Evolutionary conservation across 2,797 vertebrate genomes (phyloP).

Genomic region (Onychomys leucogaster): DNA sequence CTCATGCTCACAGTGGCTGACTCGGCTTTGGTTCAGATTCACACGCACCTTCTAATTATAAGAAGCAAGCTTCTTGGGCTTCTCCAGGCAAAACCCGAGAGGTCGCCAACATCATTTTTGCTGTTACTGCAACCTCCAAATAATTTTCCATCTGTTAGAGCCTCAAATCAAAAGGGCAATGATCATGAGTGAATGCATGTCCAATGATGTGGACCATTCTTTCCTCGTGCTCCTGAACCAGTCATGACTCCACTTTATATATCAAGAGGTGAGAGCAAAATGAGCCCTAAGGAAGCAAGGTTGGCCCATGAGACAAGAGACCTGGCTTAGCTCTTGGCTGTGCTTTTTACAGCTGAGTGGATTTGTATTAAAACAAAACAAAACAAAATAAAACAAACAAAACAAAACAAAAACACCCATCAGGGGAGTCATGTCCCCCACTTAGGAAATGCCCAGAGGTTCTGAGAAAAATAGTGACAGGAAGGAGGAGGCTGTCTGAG

Average conservation of each 20-base stretch:
- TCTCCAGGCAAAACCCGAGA: conserved; percentile 67
- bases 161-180: conserved; percentile 68
- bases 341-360: neutral
- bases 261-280: neutral
- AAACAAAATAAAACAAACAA: neutral
- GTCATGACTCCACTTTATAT: neutral
- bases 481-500: neutral
- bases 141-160: conserved; percentile 72
- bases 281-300: neutral
- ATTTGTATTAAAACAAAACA: neutral
- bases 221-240: neutral
- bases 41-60: conserved; percentile 72
- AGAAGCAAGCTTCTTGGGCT: conserved; percentile 68
- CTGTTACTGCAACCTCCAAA: conserved; percentile 77
- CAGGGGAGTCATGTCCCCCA: neutral
- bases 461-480: neutral
- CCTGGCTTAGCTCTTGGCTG: neutral
- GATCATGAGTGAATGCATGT: conserved; percentile 5
- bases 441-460: neutral
- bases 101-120: conserved; percentile 70
- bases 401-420: neutral
- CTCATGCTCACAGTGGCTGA: conserved; percentile 84
- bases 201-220: neutral
- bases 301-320: neutral
- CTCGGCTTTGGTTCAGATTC: conserved; percentile 78